Evolutionary conservation across 2,797 vertebrate species (phyloP).

Genomic region (Sebastes diploproa): DNA sequence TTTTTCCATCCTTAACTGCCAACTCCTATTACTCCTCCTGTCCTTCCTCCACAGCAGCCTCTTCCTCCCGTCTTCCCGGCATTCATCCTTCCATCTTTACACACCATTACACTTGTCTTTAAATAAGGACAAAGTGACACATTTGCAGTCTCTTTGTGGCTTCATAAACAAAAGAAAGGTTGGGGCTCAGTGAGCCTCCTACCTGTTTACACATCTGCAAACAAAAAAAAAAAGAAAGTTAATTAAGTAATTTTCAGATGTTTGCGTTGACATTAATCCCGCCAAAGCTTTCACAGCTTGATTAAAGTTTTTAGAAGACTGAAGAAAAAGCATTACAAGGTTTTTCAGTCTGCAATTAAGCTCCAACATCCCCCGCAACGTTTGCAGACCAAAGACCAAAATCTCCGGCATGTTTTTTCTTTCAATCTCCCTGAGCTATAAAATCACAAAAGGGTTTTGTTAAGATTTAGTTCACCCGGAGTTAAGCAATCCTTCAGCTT

Average conservation of each 20-base stretch:
- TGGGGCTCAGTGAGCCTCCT: not conserved
- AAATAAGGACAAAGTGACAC: conserved; percentile 23
- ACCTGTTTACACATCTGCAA: conserved; percentile 8
- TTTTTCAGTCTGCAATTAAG: conserved; percentile 6
- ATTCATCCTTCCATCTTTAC: conserved; percentile 11
- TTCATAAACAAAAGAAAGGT: conserved; percentile 16
- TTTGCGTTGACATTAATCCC: not conserved
- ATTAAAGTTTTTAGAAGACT: conserved; percentile 7
- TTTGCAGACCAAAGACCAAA: conserved; percentile 22
- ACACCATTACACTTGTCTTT: conserved; percentile 12
- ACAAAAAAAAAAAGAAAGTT: not conserved
- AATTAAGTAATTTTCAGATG: not conserved
- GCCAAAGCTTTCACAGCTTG: not conserved
- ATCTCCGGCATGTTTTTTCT: conserved; percentile 12
- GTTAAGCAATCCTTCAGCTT: conserved; percentile 33
- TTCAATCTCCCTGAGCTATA: conserved; percentile 20
- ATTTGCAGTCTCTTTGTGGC: not conserved
- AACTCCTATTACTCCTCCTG: conserved; percentile 16
- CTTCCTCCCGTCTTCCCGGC: not conserved
- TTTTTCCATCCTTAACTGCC: conserved; percentile 14
- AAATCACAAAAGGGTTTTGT: conserved; percentile 43
- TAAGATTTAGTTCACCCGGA: conserved; percentile 23
- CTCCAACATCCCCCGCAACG: not conserved
- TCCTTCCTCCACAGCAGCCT: conserved; percentile 1
- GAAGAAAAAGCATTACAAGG: not conserved